Base-by-base conservation (phyloP, 2,113 vertebrate genomes). In the Tonatia bakeri region DNA sequence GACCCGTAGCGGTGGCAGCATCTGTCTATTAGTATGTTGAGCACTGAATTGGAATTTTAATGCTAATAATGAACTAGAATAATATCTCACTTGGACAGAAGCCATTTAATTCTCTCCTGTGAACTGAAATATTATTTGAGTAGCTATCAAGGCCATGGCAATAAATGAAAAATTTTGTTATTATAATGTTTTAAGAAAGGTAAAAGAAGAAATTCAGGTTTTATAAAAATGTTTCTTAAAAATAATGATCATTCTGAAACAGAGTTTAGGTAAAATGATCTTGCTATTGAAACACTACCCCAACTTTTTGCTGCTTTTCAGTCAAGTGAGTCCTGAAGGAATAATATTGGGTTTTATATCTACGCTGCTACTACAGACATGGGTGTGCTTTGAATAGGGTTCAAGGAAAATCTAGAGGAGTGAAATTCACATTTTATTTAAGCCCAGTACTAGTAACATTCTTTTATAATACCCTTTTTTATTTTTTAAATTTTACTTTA, bases 31-130 rank as follows among this genome's bases (percentile, higher is more conserved):
- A 80, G 59, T 93, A 76, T 67, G 90, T 52, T 70, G 80, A 94
- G 84, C 65, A 85, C 36, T 91, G 87, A 96, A 94, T 70, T 96
- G 87, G 91, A 97, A 95, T 95, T 97, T 96, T 95, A 91, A 92
- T 86, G 54, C 54, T 87, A 90, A 95, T 92, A 92, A 96, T 93
- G 95, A 97, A 93, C 86, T 88, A 90, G 94, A 97, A 96, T 91
- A 95, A 93, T 96, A 77, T 95, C 96, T 94, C 43, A 59, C 38
- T 92, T 94, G 86, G 90, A 88, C 84, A 94, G 72, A 92, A 94
- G 80, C 84, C 92, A 87, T 88, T 96, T 90, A 19, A 90, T 96
- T 94, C 9, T 94, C 70, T 94, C 31, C 31, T 64, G 22, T 87
- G 70, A 89, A 59, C 50, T 75, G 50, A 93, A 95, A 72, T 96